These are phyloP conservation scores for Patella depressa DNA, from an alignment of 2,888 invertebrate genomes.

Conservation along the genomic window DNA sequence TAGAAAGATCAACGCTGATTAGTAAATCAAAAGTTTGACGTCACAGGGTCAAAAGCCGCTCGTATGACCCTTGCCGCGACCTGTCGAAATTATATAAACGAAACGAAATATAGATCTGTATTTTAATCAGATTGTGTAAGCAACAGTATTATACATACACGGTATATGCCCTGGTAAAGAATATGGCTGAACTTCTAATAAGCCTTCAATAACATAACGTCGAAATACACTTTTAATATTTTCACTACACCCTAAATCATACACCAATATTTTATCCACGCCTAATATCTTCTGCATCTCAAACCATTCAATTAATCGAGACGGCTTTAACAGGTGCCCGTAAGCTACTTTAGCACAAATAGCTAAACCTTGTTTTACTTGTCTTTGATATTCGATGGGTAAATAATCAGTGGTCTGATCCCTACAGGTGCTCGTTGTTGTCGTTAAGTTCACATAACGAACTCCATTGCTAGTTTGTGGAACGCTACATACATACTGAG, in stretches of 20 bases:
- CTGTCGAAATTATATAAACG: too few relatives aligned
- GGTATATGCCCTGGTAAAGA: slow-evolving; percentile 14
- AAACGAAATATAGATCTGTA: too few relatives aligned
- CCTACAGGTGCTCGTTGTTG: not conserved
- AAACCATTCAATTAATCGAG: slow-evolving; percentile 38
- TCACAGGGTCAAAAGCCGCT: too few relatives aligned
- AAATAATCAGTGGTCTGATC: slow-evolving; percentile 3
- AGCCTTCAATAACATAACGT: slow-evolving; percentile 15
- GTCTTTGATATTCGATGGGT: slow-evolving; percentile 8
- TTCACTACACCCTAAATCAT: slow-evolving; percentile 15
- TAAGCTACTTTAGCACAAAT: slow-evolving; percentile 22
- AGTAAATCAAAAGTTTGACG: too few relatives aligned
- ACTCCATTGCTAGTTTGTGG: not conserved
- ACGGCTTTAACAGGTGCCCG: slow-evolving; percentile 27
- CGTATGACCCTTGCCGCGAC: too few relatives aligned
- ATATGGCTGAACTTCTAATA: slow-evolving; percentile 16
- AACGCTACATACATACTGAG: not conserved
- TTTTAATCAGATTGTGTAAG: too few relatives aligned
- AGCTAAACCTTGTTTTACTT: slow-evolving; percentile 8
- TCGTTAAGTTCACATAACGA: not conserved
- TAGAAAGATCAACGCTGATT: too few relatives aligned
- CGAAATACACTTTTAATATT: slow-evolving; percentile 8
- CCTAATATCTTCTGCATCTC: slow-evolving; percentile 35
- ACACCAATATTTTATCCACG: slow-evolving; percentile 35
- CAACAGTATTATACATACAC: too few relatives aligned